A percentile compares a stretch with the other conserved stretches of the same genome.
phyloP scores from a whole-genome alignment of 1,140 invertebrate genomes.

The Leptinotarsa lineolata region DNA sequence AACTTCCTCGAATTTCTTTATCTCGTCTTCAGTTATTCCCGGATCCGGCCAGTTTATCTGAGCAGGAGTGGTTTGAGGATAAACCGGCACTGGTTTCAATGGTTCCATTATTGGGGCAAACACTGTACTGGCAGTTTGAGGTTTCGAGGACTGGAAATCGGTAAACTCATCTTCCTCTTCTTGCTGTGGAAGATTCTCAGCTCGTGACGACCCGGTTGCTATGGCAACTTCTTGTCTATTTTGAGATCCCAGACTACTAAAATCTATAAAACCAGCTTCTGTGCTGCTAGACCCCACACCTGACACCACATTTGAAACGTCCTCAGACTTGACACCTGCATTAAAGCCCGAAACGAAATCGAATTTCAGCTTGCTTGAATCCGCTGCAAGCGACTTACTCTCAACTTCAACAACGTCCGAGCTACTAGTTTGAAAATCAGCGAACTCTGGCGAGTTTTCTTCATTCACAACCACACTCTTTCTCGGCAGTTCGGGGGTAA shows the following conservation, averaged over 20 bases:
- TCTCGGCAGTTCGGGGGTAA: conserved; percentile 45
- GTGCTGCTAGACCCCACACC: background rate
- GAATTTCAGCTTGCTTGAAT: no score
- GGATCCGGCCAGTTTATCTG: conserved; percentile 68
- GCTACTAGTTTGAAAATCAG: conserved; percentile 47
- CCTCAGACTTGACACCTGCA: background rate
- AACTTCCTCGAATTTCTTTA: conserved; percentile 51
- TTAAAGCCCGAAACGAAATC: no score
- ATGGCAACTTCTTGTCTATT: no score
- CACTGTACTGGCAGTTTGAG: conserved; percentile 18
- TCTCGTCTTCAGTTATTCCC: conserved; percentile 67
- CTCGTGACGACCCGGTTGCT: no score
- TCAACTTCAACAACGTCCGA: no score
- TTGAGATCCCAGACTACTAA: no score
- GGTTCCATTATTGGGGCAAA: conserved; percentile 36
- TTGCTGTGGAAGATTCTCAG: background rate
- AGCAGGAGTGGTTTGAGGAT: conserved; percentile 13
- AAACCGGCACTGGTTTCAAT: conserved; percentile 39
- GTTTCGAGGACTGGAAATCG: conserved; percentile 46
- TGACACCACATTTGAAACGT: background rate
- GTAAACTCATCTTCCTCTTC: conserved; percentile 48
- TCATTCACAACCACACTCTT: conserved; percentile 28
- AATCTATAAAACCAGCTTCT: background rate
- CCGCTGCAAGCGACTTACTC: no score
- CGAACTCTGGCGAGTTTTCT: conserved; percentile 39